Evolutionary conservation across 2,888 invertebrate genomes (phyloP).

Genomic region (Tipula lateralis): DNA sequence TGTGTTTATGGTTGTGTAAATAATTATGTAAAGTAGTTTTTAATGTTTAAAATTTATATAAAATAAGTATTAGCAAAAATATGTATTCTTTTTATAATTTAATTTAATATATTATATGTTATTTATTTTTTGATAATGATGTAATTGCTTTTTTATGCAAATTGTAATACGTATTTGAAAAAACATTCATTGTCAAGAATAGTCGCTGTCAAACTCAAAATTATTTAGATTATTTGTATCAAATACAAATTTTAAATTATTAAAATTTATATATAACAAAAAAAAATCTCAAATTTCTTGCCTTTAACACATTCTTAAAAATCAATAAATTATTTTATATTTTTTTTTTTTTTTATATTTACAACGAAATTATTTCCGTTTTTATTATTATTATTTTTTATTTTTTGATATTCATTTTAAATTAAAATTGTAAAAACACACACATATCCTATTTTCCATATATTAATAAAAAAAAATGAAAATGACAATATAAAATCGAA

Average conservation of each 20-base stretch:
- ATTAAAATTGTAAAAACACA: not conserved
- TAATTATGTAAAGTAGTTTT: slow-evolving; percentile 11
- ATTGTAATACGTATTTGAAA: not conserved
- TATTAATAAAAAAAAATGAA: not conserved
- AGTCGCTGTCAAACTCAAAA: slow-evolving; percentile 9
- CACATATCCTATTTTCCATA: not conserved
- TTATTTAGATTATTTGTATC: not conserved
- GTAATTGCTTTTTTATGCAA: slow-evolving; percentile 3
- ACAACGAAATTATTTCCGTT: not conserved
- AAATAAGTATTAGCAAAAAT: not conserved
- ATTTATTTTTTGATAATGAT: not conserved
- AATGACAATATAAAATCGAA: slow-evolving; percentile 19
- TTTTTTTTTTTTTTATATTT: not conserved
- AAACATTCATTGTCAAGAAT: not conserved
- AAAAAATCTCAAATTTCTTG: not conserved
- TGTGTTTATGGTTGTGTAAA: not conserved
- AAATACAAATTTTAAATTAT: slow-evolving; percentile 19
- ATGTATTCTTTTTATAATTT: not conserved
- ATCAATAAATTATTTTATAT: not conserved
- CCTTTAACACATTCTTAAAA: not conserved
- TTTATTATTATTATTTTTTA: not conserved
- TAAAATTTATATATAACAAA: not conserved
- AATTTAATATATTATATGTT: not conserved
- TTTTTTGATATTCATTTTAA: not conserved
- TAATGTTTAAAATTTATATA: not conserved